A percentile compares a stretch with the other conserved stretches of the same genome.
Conservation (phyloP, 2,113 vertebrate genomes). For the Uria lomvia region DNA sequence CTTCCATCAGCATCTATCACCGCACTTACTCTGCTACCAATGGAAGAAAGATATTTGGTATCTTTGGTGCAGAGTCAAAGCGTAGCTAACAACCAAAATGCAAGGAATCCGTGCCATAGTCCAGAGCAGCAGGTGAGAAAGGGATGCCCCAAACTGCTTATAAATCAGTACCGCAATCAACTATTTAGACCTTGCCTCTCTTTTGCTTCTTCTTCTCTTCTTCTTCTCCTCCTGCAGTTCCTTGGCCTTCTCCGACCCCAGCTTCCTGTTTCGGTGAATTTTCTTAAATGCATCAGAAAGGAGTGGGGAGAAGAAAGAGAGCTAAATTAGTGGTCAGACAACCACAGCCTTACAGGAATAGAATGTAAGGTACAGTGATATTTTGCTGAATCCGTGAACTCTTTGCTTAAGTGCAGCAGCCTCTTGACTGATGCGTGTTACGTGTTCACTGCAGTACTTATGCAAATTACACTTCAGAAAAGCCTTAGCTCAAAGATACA, state of each 20-base stretch:
- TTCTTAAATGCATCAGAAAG: conserved; percentile 63
- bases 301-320: neutral
- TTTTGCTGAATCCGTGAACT: neutral
- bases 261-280: conserved; percentile 87
- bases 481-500: neutral
- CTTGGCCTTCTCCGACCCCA: conserved; percentile 82
- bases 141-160: neutral
- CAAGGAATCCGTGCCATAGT: neutral
- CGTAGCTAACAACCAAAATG: neutral
- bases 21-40: neutral
- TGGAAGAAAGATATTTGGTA: neutral
- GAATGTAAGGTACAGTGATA: too few relatives aligned
- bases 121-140: neutral
- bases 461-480: neutral
- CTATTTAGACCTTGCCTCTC: conserved; percentile 81
- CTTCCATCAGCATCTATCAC: neutral
- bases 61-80: neutral
- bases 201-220: conserved; percentile 99
- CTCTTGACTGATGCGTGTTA: neutral
- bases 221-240: conserved; percentile 78
- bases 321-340: neutral
- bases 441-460: neutral
- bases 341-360: neutral
- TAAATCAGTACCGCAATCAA: conserved; percentile 2
- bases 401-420: neutral